Base-by-base conservation (phyloP, 2,888 invertebrate species). In the Nomada goodeniana region DNA sequence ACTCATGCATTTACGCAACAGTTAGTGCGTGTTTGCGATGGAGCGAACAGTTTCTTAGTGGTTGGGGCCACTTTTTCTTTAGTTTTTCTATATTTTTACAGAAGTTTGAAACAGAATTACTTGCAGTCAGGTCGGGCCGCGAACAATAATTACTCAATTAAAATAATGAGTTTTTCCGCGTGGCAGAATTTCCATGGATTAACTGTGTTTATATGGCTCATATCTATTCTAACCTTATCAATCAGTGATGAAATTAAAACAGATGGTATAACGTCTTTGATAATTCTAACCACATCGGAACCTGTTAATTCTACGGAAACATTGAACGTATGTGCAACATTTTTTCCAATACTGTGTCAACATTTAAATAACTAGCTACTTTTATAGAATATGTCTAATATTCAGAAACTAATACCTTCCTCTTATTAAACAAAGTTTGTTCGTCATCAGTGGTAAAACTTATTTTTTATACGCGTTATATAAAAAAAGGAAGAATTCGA, bases 171-270 rank as follows among this genome's bases (percentile, higher is more conserved):
- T 52, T 73, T 47, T 29, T 11, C 68, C 52, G 61, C 44, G 60
- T 73, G 69, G 60, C 64, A 23, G 42, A 81, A 78, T 80, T 61
- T 78, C 4, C 20, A 65, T 20, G 59, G 29, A 57, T 76, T 75
- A 44, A 63, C 63, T 59, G 42, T 79, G 59, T 81, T 89, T 78
- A 69, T 89, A 42, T 90, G 86, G 76, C 67, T 88, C 67, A 80
- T 85, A 55, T 78, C 82, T 71, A 84, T 84, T 65, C 65, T 91
- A 91, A 90, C 91, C 89, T 89, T 83, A 73, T 67, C 88, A 82
- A 80, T 86, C 85, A 86, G 67, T 29, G 75, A 68, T 70, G 77
- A 67, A 59, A 65, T 82, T n/a, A 64, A 68, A 71, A 80, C 83
- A 80, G 84, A 86, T 83, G 83, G 76, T 68, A 71, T 55, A 64